Base-by-base conservation (phyloP, 1,140 invertebrate genomes). In the Tribolium castaneum region DNA sequence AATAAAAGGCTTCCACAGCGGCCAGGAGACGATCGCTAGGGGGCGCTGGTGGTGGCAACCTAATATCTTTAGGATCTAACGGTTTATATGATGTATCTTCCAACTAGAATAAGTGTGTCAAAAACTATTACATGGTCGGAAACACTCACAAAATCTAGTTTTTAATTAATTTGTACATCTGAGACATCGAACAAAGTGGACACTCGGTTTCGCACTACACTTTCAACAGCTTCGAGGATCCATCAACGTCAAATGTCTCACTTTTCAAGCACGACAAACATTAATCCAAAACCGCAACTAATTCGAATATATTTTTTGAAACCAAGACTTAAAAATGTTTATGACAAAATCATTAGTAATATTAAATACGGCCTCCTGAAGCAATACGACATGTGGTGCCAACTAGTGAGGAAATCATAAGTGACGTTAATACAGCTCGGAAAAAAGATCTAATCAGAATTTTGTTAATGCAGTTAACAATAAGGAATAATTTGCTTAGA, bases 1-100 rank as follows among this genome's bases (percentile, higher is more conserved):
- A 93, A 86, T 99, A 99, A 88, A 99, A 99, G 1, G 96, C 95
- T 86, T 99, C 97, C 0, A 99, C 94, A 51, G 98, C 97, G 51
- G 94, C 93, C 14, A 99, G 87, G 16, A 99, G 88, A 66, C 97
- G 89, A 62, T 99, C 98, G 85, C 92, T 98, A 9, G 97, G 97
- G 19, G 97, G 96, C 78, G 95, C 94, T 9, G 98, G 97, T 13
- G 97, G 94, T 51, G 98, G 98, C 59, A 99, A 88, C 50, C 97
- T 91, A 78, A 99, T 97, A 13, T 93, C 92, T 75, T 94, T 93
- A 0, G 98, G 95, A 88, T 99, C 96, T 56, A 99, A 86, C 0
- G 97, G 91, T 84, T 93, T 94, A 87, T 99, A 99, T 70, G 94
- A 93, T 83, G 92, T 93, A 81, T 99, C 97, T 87, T 98, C 97